Percentiles rank a stretch among this genome's conserved stretches.
Evolutionary conservation across 2,113 vertebrate species (phyloP).

Genomic region (Nymphicus hollandicus): DNA sequence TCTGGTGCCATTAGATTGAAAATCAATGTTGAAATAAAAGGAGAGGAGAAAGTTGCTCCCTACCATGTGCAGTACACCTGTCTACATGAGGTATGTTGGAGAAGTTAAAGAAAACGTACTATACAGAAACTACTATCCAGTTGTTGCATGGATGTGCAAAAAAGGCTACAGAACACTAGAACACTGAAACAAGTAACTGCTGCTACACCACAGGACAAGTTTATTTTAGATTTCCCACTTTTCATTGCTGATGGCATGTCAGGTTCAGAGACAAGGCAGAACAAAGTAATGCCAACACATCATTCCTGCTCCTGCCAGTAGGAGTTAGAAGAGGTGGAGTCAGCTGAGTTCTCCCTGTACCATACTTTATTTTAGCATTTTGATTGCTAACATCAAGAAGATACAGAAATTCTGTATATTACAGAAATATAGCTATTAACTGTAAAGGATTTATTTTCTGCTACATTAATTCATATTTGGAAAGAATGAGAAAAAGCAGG

Average conservation of each 20-base stretch:
- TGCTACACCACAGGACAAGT: background rate
- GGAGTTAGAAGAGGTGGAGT: background rate
- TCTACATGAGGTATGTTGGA: constrained; percentile 88
- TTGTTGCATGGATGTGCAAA: background rate
- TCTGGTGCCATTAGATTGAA: constrained; percentile 94
- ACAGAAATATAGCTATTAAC: background rate
- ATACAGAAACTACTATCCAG: background rate
- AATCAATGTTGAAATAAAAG: constrained; percentile 97
- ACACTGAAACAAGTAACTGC: background rate
- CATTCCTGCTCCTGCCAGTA: background rate
- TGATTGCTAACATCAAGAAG: background rate
- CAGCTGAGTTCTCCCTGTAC: background rate
- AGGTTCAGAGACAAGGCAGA: background rate
- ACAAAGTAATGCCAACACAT: background rate
- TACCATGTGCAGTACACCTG: constrained; percentile 98
- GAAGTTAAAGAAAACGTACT: background rate
- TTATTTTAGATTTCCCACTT: background rate
- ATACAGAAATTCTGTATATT: background rate
- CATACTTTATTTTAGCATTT: background rate
- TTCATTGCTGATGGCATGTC: background rate
- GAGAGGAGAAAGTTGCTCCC: constrained; percentile 94
- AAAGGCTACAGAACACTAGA: background rate
- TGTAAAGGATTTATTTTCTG: background rate
- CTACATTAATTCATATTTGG: background rate
- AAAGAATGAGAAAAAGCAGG: background rate